A percentile compares a stretch with the other conserved stretches of the same genome.
phyloP scores from a whole-genome alignment of 2,113 vertebrate species.

The Felis chaus region DNA sequence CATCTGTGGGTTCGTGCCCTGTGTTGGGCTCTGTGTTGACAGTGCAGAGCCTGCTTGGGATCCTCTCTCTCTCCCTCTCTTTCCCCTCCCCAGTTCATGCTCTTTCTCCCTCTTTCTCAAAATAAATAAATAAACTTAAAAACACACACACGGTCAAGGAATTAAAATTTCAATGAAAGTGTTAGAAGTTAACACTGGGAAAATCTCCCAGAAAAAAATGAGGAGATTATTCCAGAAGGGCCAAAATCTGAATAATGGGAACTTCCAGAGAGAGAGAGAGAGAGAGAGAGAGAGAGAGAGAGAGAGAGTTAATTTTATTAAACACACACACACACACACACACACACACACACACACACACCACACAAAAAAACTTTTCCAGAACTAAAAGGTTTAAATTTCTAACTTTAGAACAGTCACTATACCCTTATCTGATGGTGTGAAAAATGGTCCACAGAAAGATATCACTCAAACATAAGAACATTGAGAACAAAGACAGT shows the following conservation, averaged over 20 bases:
- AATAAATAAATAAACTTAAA: too few relatives aligned
- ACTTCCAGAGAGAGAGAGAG: neutral
- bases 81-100: too few relatives aligned
- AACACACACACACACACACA: too few relatives aligned
- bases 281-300: too few relatives aligned
- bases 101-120: too few relatives aligned
- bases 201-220: neutral
- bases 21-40: too few relatives aligned
- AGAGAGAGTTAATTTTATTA: neutral
- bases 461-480: neutral
- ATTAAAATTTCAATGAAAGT: neutral
- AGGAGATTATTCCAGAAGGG: neutral
- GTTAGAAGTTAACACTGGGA: neutral
- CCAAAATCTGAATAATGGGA: neutral
- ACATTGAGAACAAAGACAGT: neutral
- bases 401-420: neutral
- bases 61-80: too few relatives aligned
- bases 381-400: neutral
- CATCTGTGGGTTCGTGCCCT: too few relatives aligned
- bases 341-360: too few relatives aligned
- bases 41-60: too few relatives aligned
- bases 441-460: neutral
- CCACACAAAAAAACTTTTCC: neutral
- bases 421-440: neutral
- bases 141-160: neutral